Conservation (phyloP, 1,140 invertebrate genomes). For the Zaprionus taronus region DNA sequence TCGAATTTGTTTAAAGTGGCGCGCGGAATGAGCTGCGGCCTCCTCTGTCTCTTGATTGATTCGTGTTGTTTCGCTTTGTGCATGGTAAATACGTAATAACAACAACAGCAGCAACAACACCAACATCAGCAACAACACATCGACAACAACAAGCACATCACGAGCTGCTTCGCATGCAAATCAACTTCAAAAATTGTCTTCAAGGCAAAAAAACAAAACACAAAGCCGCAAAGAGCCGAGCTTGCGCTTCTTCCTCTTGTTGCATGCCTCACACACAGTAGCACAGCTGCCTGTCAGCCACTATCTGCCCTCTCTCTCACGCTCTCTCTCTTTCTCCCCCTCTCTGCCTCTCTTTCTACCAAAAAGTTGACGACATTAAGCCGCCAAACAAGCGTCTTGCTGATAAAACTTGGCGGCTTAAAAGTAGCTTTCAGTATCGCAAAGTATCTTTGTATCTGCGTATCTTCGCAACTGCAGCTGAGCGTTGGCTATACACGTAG, state of each 20-base stretch:
- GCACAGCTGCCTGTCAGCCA: conserved; percentile 47
- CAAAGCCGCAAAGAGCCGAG: conserved; percentile 33
- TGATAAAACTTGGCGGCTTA: conserved; percentile 59
- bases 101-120: conserved; percentile 42
- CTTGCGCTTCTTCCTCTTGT: conserved; percentile 22
- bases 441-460: conserved; percentile 8
- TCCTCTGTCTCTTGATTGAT: conserved; percentile 59
- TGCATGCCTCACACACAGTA: conserved; percentile 57
- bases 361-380: conserved; percentile 79
- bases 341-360: neutral
- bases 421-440: conserved; percentile 26
- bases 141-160: conserved; percentile 22
- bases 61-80: conserved; percentile 53
- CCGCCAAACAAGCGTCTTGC: conserved; percentile 51
- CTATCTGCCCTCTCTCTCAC: neutral
- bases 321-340: no score
- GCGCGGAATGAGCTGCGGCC: conserved; percentile 56
- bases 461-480: conserved; percentile 40
- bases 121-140: conserved; percentile 35
- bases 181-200: conserved; percentile 58
- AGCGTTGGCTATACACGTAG: conserved; percentile 1
- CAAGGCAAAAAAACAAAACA: conserved; percentile 18
- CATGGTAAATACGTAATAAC: conserved; percentile 63
- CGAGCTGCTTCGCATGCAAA: conserved; percentile 69
- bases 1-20: conserved; percentile 80